Evolutionary conservation across 2,113 vertebrate genomes (phyloP).

Genomic region (Clarias macrocephalus): DNA sequence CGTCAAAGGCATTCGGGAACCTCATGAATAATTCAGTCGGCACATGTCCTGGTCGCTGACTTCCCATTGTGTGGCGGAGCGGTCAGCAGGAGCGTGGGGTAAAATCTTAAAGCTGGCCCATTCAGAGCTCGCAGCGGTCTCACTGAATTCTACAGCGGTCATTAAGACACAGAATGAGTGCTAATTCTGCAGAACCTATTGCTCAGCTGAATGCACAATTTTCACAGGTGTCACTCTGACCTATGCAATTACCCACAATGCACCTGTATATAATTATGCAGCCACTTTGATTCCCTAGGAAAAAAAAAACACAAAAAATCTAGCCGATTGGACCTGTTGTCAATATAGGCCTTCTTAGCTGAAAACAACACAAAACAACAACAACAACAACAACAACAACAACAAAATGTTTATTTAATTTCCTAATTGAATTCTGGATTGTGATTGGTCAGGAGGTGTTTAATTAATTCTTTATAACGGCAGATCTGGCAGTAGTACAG

Average conservation of each 20-base stretch:
- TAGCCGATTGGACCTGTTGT: neutral
- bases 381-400: too few species aligned
- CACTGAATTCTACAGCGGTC: neutral
- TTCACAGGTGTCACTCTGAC: neutral
- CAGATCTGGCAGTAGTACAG: neutral
- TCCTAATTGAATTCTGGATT: too few species aligned
- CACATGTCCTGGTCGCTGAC: conserved; percentile 27
- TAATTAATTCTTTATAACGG: neutral
- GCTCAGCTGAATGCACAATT: neutral
- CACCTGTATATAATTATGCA: neutral
- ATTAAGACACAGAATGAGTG: conserved; percentile 31
- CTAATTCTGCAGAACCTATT: conserved; percentile 24
- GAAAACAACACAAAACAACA: too few species aligned
- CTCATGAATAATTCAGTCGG: conserved; percentile 35
- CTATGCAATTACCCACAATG: neutral
- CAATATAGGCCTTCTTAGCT: neutral
- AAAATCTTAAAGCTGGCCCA: conserved; percentile 16
- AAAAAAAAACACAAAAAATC: too few species aligned
- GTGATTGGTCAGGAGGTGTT: neutral
- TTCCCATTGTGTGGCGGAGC: conserved; percentile 34
- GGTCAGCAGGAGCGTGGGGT: conserved; percentile 5
- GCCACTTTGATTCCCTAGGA: neutral
- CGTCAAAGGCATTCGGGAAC: conserved; percentile 26
- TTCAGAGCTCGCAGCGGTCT: neutral
- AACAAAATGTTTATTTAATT: too few species aligned